A percentile compares a stretch with the other conserved stretches of the same genome.
These are phyloP conservation scores for Python bivittatus DNA, from an alignment of 2,113 vertebrate genomes.

Conservation along the genomic window DNA sequence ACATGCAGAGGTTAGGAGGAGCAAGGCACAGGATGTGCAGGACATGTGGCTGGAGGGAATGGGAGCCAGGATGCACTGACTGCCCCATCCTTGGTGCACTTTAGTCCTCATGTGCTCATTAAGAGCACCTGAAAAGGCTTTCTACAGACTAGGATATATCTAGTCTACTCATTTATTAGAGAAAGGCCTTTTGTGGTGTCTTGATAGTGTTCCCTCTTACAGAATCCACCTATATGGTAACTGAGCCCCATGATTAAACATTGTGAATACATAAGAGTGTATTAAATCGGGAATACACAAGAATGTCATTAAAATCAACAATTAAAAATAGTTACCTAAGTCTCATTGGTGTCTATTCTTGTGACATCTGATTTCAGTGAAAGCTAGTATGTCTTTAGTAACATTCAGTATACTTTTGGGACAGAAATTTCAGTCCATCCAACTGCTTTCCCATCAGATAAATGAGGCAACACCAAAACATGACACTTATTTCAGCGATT, in stretches of 20 bases:
- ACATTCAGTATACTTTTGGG: constrained; percentile 1
- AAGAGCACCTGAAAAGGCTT: neutral
- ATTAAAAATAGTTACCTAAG: neutral
- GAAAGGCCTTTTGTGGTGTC: neutral
- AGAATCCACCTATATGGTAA: neutral
- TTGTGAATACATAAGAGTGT: neutral
- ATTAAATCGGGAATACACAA: neutral
- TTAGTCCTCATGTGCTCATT: neutral
- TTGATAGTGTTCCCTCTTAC: neutral
- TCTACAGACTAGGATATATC: neutral
- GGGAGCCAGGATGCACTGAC: neutral
- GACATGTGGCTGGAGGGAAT: neutral
- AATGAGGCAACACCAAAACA: neutral
- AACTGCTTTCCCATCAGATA: neutral
- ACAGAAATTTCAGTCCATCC: constrained; percentile 6
- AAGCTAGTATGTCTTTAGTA: neutral
- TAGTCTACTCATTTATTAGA: neutral
- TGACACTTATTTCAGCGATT: neutral
- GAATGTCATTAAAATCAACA: neutral
- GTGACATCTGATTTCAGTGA: neutral
- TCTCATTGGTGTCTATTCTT: neutral
- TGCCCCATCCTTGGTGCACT: neutral
- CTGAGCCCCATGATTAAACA: neutral
- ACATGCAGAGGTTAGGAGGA: neutral
- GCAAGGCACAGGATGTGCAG: neutral